Percentiles rank a stretch among this genome's conserved stretches.
Conservation (phyloP, 1,140 invertebrate genomes). For the Drosophila azteca region DNA sequence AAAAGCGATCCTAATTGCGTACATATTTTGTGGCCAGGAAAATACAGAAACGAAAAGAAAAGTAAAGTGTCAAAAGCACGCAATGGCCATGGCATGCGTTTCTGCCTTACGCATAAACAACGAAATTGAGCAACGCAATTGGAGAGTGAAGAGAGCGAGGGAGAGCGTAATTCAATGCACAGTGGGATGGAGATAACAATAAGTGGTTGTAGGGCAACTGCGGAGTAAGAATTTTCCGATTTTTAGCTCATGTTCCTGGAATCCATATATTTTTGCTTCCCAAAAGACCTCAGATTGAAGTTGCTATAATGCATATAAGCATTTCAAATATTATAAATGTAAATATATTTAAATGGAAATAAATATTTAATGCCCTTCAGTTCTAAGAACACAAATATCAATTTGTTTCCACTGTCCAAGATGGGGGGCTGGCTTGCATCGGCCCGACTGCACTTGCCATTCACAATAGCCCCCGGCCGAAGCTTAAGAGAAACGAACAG, state of each 20-base stretch:
- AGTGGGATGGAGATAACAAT: neutral
- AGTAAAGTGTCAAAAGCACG: slow-evolving; percentile 49
- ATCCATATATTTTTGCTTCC: too few relatives aligned
- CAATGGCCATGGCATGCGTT: slow-evolving; percentile 27
- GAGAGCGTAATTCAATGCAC: neutral
- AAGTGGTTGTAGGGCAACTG: too few relatives aligned
- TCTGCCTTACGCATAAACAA: slow-evolving; percentile 44
- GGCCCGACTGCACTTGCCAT: slow-evolving; percentile 18
- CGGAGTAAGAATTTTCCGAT: too few relatives aligned
- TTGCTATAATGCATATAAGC: too few relatives aligned
- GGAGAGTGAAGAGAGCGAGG: slow-evolving; percentile 1
- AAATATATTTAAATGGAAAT: too few relatives aligned
- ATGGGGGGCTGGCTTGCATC: slow-evolving; percentile 6
- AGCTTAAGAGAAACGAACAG: slow-evolving; percentile 5
- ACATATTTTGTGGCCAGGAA: slow-evolving; percentile 12
- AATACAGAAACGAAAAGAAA: slow-evolving; percentile 23
- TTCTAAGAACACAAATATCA: neutral
- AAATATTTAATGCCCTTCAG: too few relatives aligned
- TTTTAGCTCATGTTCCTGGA: too few relatives aligned
- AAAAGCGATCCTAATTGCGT: slow-evolving; percentile 32
- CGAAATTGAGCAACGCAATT: slow-evolving; percentile 12
- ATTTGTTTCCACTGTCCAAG: slow-evolving; percentile 3
- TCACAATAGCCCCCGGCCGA: slow-evolving; percentile 29
- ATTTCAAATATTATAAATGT: too few relatives aligned
- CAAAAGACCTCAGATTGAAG: neutral